Evolutionary conservation across 2,888 invertebrate genomes (phyloP).

Genomic region (Cyclophora albipunctata): DNA sequence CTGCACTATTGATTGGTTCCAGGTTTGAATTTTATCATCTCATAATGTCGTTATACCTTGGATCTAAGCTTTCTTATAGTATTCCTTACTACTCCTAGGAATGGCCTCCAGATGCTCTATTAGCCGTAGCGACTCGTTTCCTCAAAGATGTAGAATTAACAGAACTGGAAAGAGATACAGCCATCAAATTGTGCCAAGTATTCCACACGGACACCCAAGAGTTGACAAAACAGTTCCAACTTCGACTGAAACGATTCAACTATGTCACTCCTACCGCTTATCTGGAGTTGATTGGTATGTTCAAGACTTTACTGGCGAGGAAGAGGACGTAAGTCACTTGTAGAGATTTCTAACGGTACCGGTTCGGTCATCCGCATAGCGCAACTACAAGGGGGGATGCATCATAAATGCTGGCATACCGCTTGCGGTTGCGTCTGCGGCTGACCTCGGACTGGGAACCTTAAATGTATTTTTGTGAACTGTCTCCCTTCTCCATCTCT

Average conservation of each 20-base stretch:
- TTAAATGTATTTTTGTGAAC: too few relatives aligned
- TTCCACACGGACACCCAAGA: slow-evolving; percentile 90
- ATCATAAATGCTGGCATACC: too few relatives aligned
- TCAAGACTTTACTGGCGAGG: slow-evolving; percentile 83
- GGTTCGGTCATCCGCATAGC: too few relatives aligned
- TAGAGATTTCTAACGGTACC: too few relatives aligned
- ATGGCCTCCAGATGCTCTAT: slow-evolving; percentile 94
- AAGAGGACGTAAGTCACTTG: slow-evolving; percentile 80
- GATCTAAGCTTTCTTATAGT: neutral
- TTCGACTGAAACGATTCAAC: slow-evolving; percentile 81
- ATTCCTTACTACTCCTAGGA: slow-evolving; percentile 60
- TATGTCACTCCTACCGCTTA: slow-evolving; percentile 97
- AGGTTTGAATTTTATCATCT: slow-evolving; percentile 53
- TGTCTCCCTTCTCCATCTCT: too few relatives aligned
- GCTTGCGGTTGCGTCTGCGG: too few relatives aligned
- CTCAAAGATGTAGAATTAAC: slow-evolving; percentile 86
- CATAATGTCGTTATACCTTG: too few relatives aligned
- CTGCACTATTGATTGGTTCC: slow-evolving; percentile 97
- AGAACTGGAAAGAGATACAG: slow-evolving; percentile 81
- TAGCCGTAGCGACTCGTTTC: slow-evolving; percentile 91
- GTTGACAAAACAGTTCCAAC: slow-evolving; percentile 79
- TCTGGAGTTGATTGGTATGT: slow-evolving; percentile 92
- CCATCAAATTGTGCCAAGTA: slow-evolving; percentile 91
- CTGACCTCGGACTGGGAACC: too few relatives aligned
- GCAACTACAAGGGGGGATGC: too few relatives aligned